Percentiles rank a stretch among this genome's conserved stretches.
phyloP scores from a whole-genome alignment of 2,113 vertebrate species.

The Ancistrus triradiatus region DNA sequence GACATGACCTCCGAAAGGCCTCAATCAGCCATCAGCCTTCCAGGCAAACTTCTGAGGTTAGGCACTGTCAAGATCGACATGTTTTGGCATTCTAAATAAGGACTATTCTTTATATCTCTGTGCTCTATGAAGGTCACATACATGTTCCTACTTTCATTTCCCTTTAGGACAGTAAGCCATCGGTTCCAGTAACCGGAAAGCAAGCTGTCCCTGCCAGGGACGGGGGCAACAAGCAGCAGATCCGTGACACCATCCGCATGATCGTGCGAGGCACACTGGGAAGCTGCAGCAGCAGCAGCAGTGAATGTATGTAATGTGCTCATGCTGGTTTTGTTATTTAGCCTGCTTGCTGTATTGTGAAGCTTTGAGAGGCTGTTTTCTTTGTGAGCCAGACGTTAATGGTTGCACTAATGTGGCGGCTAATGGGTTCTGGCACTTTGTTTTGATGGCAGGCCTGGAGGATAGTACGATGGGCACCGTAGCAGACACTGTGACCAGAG shows the following conservation, averaged over 20 bases:
- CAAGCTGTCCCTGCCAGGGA: constrained; percentile 55
- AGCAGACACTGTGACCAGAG: constrained; percentile 75
- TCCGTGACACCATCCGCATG: constrained; percentile 79
- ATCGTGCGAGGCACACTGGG: constrained; percentile 83
- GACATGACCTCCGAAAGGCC: constrained; percentile 78
- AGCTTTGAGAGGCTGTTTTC: not conserved
- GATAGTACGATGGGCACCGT: constrained; percentile 82
- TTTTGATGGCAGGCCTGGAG: constrained; percentile 73
- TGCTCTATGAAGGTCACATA: too few species aligned
- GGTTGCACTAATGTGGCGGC: not conserved
- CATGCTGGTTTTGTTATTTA: not conserved
- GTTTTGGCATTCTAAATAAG: too few species aligned
- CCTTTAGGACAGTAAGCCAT: constrained; percentile 68
- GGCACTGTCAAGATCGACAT: not conserved
- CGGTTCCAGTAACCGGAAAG: constrained; percentile 51
- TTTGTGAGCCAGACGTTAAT: not conserved
- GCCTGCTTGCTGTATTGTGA: not conserved
- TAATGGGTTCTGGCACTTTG: constrained; percentile 43
- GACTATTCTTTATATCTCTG: too few species aligned
- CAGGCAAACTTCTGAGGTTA: constrained; percentile 75
- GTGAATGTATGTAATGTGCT: constrained; percentile 71
- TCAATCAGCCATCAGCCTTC: constrained; percentile 73
- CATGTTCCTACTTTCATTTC: constrained; percentile 4
- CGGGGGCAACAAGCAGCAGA: constrained; percentile 63
- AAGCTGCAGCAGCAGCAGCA: constrained; percentile 84